Evolutionary conservation across 1,140 invertebrate species (phyloP), one percentile per base, ranked within the genome.

Genomic region (Anastrepha obliqua): DNA sequence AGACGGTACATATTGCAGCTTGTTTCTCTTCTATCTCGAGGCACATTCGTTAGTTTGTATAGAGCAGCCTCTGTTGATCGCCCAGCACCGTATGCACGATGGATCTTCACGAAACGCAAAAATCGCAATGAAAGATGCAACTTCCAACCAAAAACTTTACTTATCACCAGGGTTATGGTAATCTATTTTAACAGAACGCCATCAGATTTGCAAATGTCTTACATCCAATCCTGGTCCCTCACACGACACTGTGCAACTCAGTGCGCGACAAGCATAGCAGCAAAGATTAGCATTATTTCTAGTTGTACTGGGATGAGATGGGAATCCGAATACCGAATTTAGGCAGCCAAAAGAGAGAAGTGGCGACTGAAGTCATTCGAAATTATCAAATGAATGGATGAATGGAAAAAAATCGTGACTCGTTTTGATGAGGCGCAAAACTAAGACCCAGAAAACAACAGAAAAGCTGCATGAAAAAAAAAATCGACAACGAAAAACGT

Each of bases 321-420:
- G 1, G 60, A 47, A 15, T 67, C 4, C 29, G 29, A 11, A 42
- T 67, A 44, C 42, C 42, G 42, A 74, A 9, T 44, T 74, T 74
- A 47, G 29, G 29, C 29, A 29, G 29, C 29, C 29, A 29, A 17
- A 74, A 74, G 15, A 17, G 8, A 62, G 4, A 13, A 17, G 4
- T 29, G 29, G 64, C 64, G 15, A 5, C 60, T 29, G 20, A 29
- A 67, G 5, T 39, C 64, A 20, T 67, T 39, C 64, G 29, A 67
- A 67, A 39, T 67, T 29, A 64, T 29, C 64, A 67, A 67, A 11
- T 67, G 29, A 67, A 17, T 64, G 17, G 29, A 11, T 70, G 65
- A 70, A 74, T 11, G 70, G 70, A 20, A 81, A 81, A 55, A 81
- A 81, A 20, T 81, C 74, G 74, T 81, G 74, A 81, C 74, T 55